These are phyloP conservation scores for Centropyge bicolor DNA, from an alignment of 2,797 vertebrate genomes.

Conservation along the genomic window DNA sequence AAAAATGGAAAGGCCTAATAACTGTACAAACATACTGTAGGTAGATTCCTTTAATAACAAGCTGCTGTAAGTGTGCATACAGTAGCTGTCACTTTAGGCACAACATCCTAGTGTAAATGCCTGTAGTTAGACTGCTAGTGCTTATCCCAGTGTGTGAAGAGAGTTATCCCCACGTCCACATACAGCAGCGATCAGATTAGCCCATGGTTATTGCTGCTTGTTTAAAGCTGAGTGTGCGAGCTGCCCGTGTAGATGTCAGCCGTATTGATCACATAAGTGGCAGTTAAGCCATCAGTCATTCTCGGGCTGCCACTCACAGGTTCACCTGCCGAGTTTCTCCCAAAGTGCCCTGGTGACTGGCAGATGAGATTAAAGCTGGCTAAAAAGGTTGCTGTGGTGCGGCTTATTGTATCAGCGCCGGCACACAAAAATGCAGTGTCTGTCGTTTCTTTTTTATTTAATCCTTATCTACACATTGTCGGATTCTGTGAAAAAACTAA, in stretches of 20 bases:
- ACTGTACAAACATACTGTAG: background rate
- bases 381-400: constrained; percentile 27
- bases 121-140: constrained; percentile 3
- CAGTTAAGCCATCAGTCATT: constrained; percentile 51
- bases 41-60: background rate
- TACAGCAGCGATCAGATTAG: constrained; percentile 23
- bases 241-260: constrained; percentile 48
- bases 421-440: background rate
- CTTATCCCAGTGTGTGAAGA: constrained; percentile 27
- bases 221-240: constrained; percentile 32
- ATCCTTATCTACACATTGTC: background rate
- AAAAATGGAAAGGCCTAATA: constrained; percentile 3
- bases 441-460: background rate
- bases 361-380: constrained; percentile 38
- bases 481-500: background rate
- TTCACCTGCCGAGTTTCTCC: constrained; percentile 33
- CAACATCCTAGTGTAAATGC: constrained; percentile 10
- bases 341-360: constrained; percentile 29
- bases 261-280: constrained; percentile 59
- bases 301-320: constrained; percentile 41
- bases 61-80: background rate
- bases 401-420: constrained; percentile 24
- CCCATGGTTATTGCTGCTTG: constrained; percentile 37
- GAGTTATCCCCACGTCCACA: constrained; percentile 30
- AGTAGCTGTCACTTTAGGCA: constrained; percentile 29